Evolutionary conservation across 2,113 vertebrate species (phyloP).

Genomic region (Campylorhamphus procurvoides): DNA sequence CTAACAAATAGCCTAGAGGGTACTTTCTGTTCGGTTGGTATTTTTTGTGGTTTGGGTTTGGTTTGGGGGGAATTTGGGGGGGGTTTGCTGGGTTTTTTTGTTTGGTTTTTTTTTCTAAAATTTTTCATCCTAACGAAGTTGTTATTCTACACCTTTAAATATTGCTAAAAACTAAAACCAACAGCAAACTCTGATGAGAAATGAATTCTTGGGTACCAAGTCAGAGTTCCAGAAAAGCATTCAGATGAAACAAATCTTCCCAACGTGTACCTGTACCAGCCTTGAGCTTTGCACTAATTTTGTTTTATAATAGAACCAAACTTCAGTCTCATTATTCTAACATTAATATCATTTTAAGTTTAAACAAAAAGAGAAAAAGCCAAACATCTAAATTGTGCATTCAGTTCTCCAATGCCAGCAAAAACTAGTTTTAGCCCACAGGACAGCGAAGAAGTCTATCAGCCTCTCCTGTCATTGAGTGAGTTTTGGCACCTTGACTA

Average conservation of each 20-base stretch:
- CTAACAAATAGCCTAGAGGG: not conserved
- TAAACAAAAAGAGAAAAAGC: not conserved
- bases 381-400: not conserved
- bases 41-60: too few relatives aligned
- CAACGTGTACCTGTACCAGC: not conserved
- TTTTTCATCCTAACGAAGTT: not conserved
- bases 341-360: not conserved
- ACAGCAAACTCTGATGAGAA: not conserved
- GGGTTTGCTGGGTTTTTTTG: too few relatives aligned
- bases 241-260: not conserved
- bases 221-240: not conserved
- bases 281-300: not conserved
- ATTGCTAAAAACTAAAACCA: not conserved
- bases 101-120: not conserved
- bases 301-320: not conserved
- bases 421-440: not conserved
- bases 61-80: too few relatives aligned
- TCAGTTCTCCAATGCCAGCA: not conserved
- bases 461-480: not conserved
- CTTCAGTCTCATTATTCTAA: not conserved
- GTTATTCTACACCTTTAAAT: not conserved
- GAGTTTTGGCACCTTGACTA: not conserved
- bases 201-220: not conserved
- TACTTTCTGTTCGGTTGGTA: too few relatives aligned
- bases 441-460: not conserved